Percentiles rank a stretch among this genome's conserved stretches.
These are phyloP conservation scores for Drosophila equinoxialis DNA, from an alignment of 1,140 invertebrate species.

Conservation along the genomic window DNA sequence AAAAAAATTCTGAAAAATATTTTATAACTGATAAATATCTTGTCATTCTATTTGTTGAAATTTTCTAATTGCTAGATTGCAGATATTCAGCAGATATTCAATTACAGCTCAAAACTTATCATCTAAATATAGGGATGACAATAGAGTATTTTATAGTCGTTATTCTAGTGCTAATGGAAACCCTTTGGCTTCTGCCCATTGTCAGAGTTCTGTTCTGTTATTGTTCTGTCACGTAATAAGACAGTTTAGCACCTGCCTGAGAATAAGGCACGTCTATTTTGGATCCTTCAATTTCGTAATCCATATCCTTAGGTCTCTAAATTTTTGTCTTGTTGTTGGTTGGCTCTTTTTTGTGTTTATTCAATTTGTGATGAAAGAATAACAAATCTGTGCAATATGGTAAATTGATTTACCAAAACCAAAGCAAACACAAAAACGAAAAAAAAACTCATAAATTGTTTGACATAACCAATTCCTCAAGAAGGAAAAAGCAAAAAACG, in stretches of 20 bases:
- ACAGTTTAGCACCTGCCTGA: slow-evolving; percentile 73
- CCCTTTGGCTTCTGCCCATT: slow-evolving; percentile 55
- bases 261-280: slow-evolving; percentile 50
- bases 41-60: too few relatives aligned
- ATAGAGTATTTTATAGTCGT: slow-evolving; percentile 5
- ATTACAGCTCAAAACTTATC: too few relatives aligned
- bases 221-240: slow-evolving; percentile 74
- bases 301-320: neutral
- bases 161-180: slow-evolving; percentile 16
- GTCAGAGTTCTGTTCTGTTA: slow-evolving; percentile 39
- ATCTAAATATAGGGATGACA: too few relatives aligned
- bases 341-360: slow-evolving; percentile 42
- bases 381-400: slow-evolving; percentile 55
- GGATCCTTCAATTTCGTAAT: slow-evolving; percentile 30
- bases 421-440: slow-evolving; percentile 35
- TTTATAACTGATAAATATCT: too few relatives aligned
- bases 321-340: slow-evolving; percentile 13
- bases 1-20: too few relatives aligned
- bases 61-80: too few relatives aligned
- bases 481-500: neutral
- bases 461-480: slow-evolving; percentile 42
- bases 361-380: slow-evolving; percentile 60
- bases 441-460: slow-evolving; percentile 46
- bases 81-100: too few relatives aligned
- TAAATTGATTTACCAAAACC: slow-evolving; percentile 64